Evolutionary conservation across 2,113 vertebrate genomes (phyloP).

Genomic region (Gnathonemus echidnorhynchus): DNA sequence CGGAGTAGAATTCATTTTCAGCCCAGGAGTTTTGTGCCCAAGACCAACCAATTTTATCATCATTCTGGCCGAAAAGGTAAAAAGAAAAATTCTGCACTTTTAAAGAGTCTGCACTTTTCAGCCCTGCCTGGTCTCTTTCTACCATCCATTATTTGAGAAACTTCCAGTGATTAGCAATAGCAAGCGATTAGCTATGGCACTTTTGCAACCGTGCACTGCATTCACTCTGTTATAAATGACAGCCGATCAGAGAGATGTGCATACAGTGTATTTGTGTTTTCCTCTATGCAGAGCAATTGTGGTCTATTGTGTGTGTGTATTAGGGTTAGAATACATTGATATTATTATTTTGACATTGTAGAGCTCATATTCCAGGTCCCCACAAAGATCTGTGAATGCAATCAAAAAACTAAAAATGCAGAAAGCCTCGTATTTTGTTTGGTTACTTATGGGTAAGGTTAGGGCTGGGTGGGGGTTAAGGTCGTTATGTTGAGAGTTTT

Average conservation of each 20-base stretch:
- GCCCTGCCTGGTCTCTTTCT: background rate
- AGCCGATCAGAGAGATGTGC: background rate
- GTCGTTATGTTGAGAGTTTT: too few species aligned
- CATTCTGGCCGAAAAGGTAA: background rate
- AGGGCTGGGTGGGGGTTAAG: too few species aligned
- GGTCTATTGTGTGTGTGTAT: too few species aligned
- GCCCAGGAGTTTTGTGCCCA: background rate
- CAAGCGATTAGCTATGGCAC: background rate
- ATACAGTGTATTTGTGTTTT: background rate
- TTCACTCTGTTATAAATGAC: background rate
- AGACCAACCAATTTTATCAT: background rate
- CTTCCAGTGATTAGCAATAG: background rate
- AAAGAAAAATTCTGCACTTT: background rate
- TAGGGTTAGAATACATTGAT: too few species aligned
- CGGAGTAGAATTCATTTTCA: background rate
- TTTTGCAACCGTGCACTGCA: background rate
- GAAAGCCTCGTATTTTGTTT: too few species aligned
- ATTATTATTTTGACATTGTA: too few species aligned
- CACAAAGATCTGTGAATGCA: too few species aligned
- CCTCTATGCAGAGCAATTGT: background rate
- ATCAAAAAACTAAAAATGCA: too few species aligned
- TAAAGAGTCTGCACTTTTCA: background rate
- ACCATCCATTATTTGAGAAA: background rate
- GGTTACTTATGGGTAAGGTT: too few species aligned
- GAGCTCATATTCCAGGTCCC: too few species aligned